These are phyloP conservation scores for Columbina picui DNA, from an alignment of 2,113 vertebrate genomes.

Conservation along the genomic window DNA sequence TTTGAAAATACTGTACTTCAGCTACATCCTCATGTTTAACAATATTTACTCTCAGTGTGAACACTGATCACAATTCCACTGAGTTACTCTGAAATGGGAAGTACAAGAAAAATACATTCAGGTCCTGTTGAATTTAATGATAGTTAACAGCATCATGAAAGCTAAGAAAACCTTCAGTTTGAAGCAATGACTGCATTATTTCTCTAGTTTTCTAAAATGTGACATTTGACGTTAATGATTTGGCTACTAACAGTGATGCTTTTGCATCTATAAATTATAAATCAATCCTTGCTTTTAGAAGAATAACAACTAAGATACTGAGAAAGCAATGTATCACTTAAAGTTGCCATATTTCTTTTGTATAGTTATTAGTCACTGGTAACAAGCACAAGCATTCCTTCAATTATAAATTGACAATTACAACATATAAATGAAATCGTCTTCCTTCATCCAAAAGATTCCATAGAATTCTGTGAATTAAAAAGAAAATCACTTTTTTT, in stretches of 20 bases:
- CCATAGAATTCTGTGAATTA: neutral
- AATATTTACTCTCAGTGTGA: neutral
- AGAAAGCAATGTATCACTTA: neutral
- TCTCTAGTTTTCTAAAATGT: neutral
- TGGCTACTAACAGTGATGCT: neutral
- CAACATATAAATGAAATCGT: neutral
- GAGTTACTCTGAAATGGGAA: neutral
- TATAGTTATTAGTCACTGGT: neutral
- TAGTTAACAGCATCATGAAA: neutral
- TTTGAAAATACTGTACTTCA: neutral
- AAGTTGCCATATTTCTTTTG: neutral
- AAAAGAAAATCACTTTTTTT: no score
- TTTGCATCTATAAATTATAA: neutral
- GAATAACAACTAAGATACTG: neutral
- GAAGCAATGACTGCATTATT: neutral
- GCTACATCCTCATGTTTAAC: neutral
- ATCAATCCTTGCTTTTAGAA: neutral
- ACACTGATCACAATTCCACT: neutral
- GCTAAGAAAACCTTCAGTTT: neutral
- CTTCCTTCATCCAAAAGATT: neutral
- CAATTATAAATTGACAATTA: neutral
- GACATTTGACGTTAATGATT: neutral
- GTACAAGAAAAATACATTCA: neutral
- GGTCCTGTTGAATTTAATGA: neutral
- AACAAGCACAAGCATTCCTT: neutral